Evolutionary conservation across 2,888 invertebrate genomes (phyloP).

Genomic region (Abscondita cerata): DNA sequence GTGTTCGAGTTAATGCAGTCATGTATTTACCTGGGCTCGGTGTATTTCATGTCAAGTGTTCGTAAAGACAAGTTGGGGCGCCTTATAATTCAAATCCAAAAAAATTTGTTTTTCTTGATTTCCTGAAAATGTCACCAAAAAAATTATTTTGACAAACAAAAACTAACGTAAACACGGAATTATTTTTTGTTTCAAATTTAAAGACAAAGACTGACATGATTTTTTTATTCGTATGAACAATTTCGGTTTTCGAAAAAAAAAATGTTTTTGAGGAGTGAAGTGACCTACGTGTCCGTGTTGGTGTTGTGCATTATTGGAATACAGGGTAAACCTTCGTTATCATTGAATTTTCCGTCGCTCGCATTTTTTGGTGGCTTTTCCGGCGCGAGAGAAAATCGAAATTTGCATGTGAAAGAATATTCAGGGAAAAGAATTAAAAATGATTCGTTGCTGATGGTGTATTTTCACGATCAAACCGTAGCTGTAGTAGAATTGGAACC

Average conservation of each 20-base stretch:
- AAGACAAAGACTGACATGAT: neutral
- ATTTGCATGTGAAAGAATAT: slow-evolving; percentile 64
- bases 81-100: slow-evolving; percentile 13
- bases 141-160: slow-evolving; percentile 2
- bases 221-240: neutral
- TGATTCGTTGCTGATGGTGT: slow-evolving; percentile 76
- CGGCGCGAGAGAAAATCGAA: slow-evolving; percentile 35
- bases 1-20: slow-evolving; percentile 15
- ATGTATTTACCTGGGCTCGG: slow-evolving; percentile 23
- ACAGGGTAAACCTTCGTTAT: slow-evolving; percentile 51
- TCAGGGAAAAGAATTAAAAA: slow-evolving; percentile 70
- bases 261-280: slow-evolving; percentile 38
- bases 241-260: slow-evolving; percentile 19
- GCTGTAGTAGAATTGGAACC: slow-evolving; percentile 81
- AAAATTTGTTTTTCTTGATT: slow-evolving; percentile 20
- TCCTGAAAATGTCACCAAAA: slow-evolving; percentile 10
- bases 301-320: slow-evolving; percentile 46
- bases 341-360: slow-evolving; percentile 48
- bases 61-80: slow-evolving; percentile 8
- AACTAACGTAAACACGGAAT: neutral
- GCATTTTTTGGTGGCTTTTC: slow-evolving; percentile 43
- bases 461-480: slow-evolving; percentile 82
- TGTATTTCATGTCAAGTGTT: slow-evolving; percentile 27
- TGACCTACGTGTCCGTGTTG: slow-evolving; percentile 44
- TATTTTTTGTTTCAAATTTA: neutral